Conservation (phyloP, 2,113 vertebrate genomes). For the Chascanopsetta lugubris region DNA sequence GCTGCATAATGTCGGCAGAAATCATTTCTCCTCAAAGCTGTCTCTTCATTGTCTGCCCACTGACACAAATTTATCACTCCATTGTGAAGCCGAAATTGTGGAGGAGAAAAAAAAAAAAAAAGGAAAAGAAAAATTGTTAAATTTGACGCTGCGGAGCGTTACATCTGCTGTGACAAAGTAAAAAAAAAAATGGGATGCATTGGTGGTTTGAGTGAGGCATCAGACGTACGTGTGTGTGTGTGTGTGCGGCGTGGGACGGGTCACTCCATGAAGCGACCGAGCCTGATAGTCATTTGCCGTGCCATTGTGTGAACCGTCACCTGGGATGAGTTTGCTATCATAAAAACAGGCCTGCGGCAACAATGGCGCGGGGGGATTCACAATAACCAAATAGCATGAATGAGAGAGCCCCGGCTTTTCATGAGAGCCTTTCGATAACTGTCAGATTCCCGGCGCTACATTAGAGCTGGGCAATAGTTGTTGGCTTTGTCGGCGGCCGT, state of each 20-base stretch:
- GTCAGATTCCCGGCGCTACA: constrained; percentile 65
- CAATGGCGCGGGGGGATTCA: constrained; percentile 43
- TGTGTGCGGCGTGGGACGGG: constrained; percentile 17
- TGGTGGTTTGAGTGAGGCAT: constrained; percentile 44
- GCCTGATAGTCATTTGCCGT: constrained; percentile 35
- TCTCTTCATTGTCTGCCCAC: constrained; percentile 55
- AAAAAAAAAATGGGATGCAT: constrained; percentile 4
- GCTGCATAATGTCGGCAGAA: constrained; percentile 54
- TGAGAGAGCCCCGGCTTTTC: constrained; percentile 48
- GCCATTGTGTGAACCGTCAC: constrained; percentile 55
- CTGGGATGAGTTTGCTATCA: constrained; percentile 41
- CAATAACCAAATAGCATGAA: constrained; percentile 60
- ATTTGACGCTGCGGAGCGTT: constrained; percentile 56
- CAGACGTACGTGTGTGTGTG: constrained; percentile 53
- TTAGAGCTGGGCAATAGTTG: constrained; percentile 55
- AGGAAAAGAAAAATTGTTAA: constrained; percentile 44
- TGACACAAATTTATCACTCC: constrained; percentile 47
- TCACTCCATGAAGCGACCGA: constrained; percentile 2
- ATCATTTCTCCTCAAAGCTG: constrained; percentile 55
- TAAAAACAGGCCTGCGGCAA: constrained; percentile 40
- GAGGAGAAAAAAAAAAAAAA: constrained; percentile 39
- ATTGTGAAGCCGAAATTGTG: constrained; percentile 44
- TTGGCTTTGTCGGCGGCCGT: constrained; percentile 56
- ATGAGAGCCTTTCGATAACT: constrained; percentile 72
- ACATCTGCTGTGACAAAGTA: constrained; percentile 42